Base-by-base conservation (phyloP, 2,888 invertebrate species). In the Pinctada fucata region DNA sequence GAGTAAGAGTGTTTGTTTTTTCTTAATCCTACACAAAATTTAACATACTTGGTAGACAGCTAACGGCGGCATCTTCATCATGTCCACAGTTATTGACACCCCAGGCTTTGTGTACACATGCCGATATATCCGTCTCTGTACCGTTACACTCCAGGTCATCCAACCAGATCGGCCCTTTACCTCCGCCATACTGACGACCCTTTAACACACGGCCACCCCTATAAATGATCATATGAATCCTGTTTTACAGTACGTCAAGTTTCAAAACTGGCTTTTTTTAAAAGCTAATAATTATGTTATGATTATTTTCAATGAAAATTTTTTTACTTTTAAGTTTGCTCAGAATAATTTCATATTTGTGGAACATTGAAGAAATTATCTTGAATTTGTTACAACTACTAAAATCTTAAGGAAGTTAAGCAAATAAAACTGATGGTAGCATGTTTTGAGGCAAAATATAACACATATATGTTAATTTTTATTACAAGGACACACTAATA, bases 1-100 rank as follows among this genome's bases (percentile, higher is more conserved):
- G 31, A 31, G 31, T 31, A 31, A 31, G 31, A 31, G 31, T 31
- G 31, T 31, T 31, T 31, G 31, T 31, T 31, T 31, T 31, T 31
- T 31, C 31, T 31, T 31, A 31, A 31, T 31, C 31, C 31, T 31
- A 31, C 31, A 31, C 31, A 31, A 31, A 31, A 31, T 31, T 31
- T 10, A 58, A 58, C 66, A 51, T 70, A 86, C 86, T 79, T 75
- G 82, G 79, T 47, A 77, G 49, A 79, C 86, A 86, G 16, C 70
- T 16, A 8, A 88, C 79, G 16, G 84, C 85, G 4, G 83, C 85
- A 79, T 88, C 87, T 67, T 87, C 87, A 65, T 77, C 79, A 65
- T 87, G 87, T 3, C 82, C 86, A 77, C 88, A 88, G 79, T 88
- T 85, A 71, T 83, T 84, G 4, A 81, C 81, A 2, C 87, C 88